Conservation (phyloP, 2,888 invertebrate species). For the Catocala fraxini region DNA sequence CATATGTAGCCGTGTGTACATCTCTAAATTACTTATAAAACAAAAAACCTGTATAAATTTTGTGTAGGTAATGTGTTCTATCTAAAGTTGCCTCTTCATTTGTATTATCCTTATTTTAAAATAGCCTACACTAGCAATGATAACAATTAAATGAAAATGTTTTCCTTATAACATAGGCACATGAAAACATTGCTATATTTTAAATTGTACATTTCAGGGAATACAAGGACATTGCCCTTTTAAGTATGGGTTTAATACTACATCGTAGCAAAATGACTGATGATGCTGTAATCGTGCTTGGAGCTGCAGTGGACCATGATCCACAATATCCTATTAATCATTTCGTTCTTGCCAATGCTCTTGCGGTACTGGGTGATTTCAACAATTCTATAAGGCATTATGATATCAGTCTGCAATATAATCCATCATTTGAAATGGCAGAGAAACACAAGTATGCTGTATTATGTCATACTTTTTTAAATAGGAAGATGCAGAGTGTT, state of each 20-base stretch:
- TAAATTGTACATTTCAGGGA: slow-evolving; percentile 80
- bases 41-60: too few species aligned
- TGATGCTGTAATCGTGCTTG: slow-evolving; percentile 91
- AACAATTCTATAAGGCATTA: slow-evolving; percentile 89
- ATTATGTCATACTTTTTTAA: slow-evolving; percentile 90
- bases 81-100: too few species aligned
- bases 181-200: too few species aligned
- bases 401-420: slow-evolving; percentile 89
- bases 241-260: slow-evolving; percentile 91
- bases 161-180: too few species aligned
- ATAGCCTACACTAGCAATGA: too few species aligned
- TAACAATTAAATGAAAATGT: too few species aligned
- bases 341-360: slow-evolving; percentile 91
- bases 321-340: slow-evolving; percentile 88
- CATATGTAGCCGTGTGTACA: too few species aligned
- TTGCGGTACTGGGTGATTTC: slow-evolving; percentile 90
- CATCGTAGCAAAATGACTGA: slow-evolving; percentile 90
- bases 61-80: too few species aligned
- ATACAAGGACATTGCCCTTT: slow-evolving; percentile 91
- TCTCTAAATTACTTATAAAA: too few species aligned
- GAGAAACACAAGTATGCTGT: slow-evolving; percentile 89
- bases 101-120: too few species aligned
- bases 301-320: slow-evolving; percentile 91
- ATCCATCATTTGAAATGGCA: slow-evolving; percentile 89
- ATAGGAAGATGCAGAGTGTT: slow-evolving; percentile 88